Evolutionary conservation across 2,888 invertebrate genomes (phyloP).

Genomic region (Anarsia innoxiella): DNA sequence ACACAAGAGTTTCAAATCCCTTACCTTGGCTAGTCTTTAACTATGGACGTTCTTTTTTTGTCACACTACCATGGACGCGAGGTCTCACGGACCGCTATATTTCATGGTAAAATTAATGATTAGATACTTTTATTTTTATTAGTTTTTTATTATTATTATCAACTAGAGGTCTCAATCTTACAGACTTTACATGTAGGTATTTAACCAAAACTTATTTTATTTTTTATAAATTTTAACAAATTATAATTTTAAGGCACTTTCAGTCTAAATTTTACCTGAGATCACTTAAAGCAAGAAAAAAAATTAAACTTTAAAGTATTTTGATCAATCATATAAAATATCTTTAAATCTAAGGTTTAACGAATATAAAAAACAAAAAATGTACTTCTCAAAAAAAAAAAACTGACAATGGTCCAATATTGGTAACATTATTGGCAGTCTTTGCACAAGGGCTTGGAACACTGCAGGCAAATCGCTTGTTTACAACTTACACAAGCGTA

Average conservation of each 20-base stretch:
- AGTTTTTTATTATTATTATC: slow-evolving; percentile 5
- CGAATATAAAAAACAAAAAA: slow-evolving; percentile 3
- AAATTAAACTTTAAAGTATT: slow-evolving; percentile 2
- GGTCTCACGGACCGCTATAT: slow-evolving; percentile 8
- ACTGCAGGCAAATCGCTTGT: slow-evolving; percentile 11
- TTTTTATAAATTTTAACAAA: slow-evolving; percentile 4
- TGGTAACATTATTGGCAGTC: slow-evolving; percentile 2
- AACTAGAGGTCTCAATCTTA: slow-evolving; percentile 1
- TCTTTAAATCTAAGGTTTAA: slow-evolving; percentile 5
- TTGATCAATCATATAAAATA: slow-evolving; percentile 3
- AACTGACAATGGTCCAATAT: slow-evolving; percentile 1
- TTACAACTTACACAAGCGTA: slow-evolving; percentile 1
- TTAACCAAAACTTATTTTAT: slow-evolving; percentile 4
- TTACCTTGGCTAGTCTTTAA: slow-evolving; percentile 6
- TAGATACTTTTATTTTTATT: slow-evolving; percentile 2
- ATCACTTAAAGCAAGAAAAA: slow-evolving; percentile 5
- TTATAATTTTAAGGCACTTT: slow-evolving; percentile 4
- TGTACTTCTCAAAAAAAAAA: slow-evolving; percentile 1
- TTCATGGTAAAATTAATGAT: slow-evolving; percentile 4
- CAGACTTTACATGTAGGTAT: neutral
- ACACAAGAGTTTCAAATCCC: no score
- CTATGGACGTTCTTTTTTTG: slow-evolving; percentile 7
- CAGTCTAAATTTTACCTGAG: slow-evolving; percentile 7
- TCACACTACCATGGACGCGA: slow-evolving; percentile 1
- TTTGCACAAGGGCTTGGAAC: slow-evolving; percentile 4